Conservation (phyloP, 2,113 vertebrate species). For the Brienomyrus longianalis region DNA sequence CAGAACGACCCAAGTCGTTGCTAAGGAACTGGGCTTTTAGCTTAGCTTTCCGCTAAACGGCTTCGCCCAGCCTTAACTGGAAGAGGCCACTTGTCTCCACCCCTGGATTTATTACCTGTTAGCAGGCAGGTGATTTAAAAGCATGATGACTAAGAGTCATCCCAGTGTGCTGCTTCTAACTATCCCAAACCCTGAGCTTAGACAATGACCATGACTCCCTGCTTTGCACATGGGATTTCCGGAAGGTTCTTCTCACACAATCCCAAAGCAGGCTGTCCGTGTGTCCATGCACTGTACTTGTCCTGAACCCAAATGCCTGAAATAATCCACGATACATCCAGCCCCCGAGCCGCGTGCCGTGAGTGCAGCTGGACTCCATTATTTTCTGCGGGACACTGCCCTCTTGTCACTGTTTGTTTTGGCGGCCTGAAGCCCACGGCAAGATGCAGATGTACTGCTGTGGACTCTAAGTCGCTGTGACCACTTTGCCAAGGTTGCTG, state of each 20-base stretch:
- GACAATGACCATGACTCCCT: neutral
- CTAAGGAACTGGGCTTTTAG: neutral
- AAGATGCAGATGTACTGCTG: neutral
- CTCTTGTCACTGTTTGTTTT: neutral
- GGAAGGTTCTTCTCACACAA: neutral
- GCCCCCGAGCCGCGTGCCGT: neutral
- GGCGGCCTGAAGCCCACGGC: neutral
- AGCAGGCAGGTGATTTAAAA: neutral
- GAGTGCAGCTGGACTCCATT: neutral
- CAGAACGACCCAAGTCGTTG: neutral
- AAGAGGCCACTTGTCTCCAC: neutral
- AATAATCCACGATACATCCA: neutral
- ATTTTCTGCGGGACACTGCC: neutral
- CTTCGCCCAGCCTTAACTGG: neutral
- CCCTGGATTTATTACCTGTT: neutral
- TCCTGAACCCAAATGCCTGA: neutral
- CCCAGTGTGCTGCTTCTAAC: neutral
- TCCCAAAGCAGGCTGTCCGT: neutral
- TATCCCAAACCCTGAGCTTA: neutral
- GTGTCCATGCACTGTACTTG: neutral
- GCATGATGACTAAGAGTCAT: neutral
- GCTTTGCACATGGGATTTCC: neutral
- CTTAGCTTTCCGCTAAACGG: neutral
- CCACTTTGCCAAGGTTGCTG: neutral
- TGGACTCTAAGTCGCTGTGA: neutral